phyloP scores from a whole-genome alignment of 2,888 invertebrate genomes.

The Drosophila fungiperda region DNA sequence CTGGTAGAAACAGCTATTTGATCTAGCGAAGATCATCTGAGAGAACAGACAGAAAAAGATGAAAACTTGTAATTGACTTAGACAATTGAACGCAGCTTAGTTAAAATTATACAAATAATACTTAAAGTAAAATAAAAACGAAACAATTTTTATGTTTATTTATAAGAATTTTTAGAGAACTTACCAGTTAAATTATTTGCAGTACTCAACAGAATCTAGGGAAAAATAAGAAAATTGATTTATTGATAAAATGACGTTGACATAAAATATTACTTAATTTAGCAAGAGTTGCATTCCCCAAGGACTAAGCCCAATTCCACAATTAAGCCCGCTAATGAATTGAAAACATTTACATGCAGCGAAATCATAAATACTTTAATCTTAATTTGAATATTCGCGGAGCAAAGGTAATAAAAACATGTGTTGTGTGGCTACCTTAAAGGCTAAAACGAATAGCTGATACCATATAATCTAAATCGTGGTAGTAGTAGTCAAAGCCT shows the following conservation, averaged over 20 bases:
- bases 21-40: background rate
- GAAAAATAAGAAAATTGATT: background rate
- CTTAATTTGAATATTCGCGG: constrained; percentile 26
- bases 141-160: too few species aligned
- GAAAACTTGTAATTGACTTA: too few species aligned
- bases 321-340: background rate
- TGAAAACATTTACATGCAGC: background rate
- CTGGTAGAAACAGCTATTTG: background rate
- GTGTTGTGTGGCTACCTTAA: constrained; percentile 5
- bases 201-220: background rate
- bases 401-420: constrained; percentile 1
- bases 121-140: too few species aligned
- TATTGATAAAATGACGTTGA: background rate
- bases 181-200: background rate
- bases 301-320: background rate
- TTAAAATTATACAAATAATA: too few species aligned
- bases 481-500: constrained; percentile 17
- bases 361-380: constrained; percentile 16
- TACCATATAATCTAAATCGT: constrained; percentile 45
- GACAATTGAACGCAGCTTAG: background rate
- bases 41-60: background rate
- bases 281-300: background rate
- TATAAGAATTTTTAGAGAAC: background rate
- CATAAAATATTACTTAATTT: background rate
- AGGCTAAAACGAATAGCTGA: constrained; percentile 23